Evolutionary conservation across 2,888 invertebrate genomes (phyloP).

Genomic region (Branchellion lobata): DNA sequence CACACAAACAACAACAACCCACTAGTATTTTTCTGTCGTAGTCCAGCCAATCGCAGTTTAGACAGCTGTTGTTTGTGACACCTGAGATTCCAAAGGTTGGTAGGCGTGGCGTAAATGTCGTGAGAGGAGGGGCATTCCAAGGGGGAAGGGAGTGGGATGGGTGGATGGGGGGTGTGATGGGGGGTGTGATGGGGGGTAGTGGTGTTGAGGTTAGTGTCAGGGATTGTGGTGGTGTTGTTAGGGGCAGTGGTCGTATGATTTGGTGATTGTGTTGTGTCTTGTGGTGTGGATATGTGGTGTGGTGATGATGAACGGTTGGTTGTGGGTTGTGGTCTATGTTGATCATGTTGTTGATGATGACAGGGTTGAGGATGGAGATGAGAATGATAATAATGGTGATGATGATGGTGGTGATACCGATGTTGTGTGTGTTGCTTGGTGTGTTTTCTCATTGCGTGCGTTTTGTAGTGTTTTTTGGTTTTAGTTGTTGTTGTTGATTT

Average conservation of each 20-base stretch:
- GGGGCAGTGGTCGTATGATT: too few species aligned
- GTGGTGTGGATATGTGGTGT: constrained; percentile 50
- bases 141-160: too few species aligned
- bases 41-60: constrained; percentile 58
- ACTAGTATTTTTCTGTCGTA: constrained; percentile 45
- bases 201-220: too few species aligned
- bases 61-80: constrained; percentile 64
- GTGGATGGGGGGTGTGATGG: too few species aligned
- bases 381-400: too few species aligned
- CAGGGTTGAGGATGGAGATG: not conserved
- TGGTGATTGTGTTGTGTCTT: constrained; percentile 65
- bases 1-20: too few species aligned
- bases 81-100: constrained; percentile 67
- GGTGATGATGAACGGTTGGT: not conserved
- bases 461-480: not conserved
- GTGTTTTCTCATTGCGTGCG: not conserved
- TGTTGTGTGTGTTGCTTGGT: not conserved
- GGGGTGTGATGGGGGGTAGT: too few species aligned
- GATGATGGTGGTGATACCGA: not conserved
- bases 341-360: not conserved
- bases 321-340: not conserved
- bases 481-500: not conserved
- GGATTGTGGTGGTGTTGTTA: too few species aligned
- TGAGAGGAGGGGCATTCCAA: constrained; percentile 1
- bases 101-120: constrained; percentile 50